Evolutionary conservation across 2,888 invertebrate genomes (phyloP), one percentile per base, ranked within the genome.

Genomic region (Graphium colonna): DNA sequence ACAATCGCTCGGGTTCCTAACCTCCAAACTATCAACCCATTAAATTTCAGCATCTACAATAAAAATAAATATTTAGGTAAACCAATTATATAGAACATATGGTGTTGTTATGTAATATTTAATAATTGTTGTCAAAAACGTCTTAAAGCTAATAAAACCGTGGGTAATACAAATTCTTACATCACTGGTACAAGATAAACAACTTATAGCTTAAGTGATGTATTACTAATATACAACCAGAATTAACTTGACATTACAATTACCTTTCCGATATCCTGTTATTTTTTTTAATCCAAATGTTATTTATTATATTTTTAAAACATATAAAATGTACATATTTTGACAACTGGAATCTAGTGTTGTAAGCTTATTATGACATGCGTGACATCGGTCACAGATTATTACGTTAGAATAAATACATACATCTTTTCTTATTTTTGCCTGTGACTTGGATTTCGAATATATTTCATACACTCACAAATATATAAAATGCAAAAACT

Each of bases 1-100:
- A 83, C 50, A 44, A 68, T 68, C 10, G 78, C 73, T 65, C 84
- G 74, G 53, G 80, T 73, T 64, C 88, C 80, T 90, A 90, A 90
- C 90, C 90, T 90, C 89, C 82, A 88, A 87, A 88, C 74, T 41
- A 86, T 68, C 62, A 77, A 69, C 58, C 84, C 82, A 69, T 84
- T 83, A 72, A 83, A 83, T 77, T 89, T 90, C 74, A 90, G 79
- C 90, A 90, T 90, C 90, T 90, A 69, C 44, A 75, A 78, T 51
- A 61, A 66, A 65, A 59, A 7, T 10, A 56, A 4, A 9, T 43
- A 16, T 28, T 10, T 12, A 21, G 2, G 21, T 21, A 21, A 3
- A 21, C 21, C 21, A 21, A 21, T 21, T 21, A 21, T 21, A 5
- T 21, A 21, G 21, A 21, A 21, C 21, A 21, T 21, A 21, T 21